Evolutionary conservation across 2,797 vertebrate genomes (phyloP).

Genomic region (Glyptemys insculpta): DNA sequence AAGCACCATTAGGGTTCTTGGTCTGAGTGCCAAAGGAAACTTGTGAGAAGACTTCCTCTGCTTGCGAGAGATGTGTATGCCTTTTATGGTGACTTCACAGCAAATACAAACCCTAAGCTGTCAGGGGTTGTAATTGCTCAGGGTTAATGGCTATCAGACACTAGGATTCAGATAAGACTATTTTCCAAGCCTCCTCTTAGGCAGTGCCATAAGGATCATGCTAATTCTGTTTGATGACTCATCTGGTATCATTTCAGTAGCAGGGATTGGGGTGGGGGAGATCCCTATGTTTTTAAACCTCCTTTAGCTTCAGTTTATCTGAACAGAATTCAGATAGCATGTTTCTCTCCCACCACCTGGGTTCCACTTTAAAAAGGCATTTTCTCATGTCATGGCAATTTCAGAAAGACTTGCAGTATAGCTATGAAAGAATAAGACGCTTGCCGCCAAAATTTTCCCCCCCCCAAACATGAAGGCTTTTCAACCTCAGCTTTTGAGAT

Average conservation of each 20-base stretch:
- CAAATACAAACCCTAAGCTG: background rate
- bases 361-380: constrained; percentile 61
- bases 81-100: background rate
- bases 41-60: too few relatives aligned
- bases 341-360: constrained; percentile 66
- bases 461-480: background rate
- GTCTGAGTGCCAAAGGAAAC: too few relatives aligned
- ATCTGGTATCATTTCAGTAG: background rate
- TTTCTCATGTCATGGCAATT: constrained; percentile 64
- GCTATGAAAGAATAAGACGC: constrained; percentile 56
- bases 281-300: constrained; percentile 39
- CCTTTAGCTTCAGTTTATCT: constrained; percentile 60
- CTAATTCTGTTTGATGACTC: background rate
- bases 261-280: constrained; percentile 11
- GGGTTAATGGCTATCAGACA: background rate
- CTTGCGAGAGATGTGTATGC: too few relatives aligned
- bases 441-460: constrained; percentile 22
- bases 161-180: background rate
- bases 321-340: constrained; percentile 44
- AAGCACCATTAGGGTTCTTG: too few relatives aligned
- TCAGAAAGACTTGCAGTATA: constrained; percentile 56
- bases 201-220: accelerated
- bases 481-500: constrained; percentile 43
- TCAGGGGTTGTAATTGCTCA: accelerated
- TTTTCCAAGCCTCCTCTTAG: background rate